Evolutionary conservation across 2,888 invertebrate genomes (phyloP).

Genomic region (Crematogaster levior): DNA sequence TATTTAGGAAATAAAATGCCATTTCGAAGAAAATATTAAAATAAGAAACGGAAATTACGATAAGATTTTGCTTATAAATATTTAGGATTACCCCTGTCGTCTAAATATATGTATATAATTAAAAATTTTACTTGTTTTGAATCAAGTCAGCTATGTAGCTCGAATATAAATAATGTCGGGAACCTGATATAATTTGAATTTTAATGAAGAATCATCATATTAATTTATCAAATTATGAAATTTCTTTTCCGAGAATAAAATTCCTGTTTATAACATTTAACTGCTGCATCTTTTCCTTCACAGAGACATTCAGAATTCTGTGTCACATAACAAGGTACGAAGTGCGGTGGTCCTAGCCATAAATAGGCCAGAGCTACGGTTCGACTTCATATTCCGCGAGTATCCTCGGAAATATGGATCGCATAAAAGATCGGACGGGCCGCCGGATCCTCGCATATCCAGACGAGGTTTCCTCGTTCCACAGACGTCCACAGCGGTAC

Average conservation of each 20-base stretch:
- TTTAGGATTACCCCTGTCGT: neutral
- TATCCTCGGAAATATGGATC: slow-evolving; percentile 70
- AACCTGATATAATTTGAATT: neutral
- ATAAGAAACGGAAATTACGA: neutral
- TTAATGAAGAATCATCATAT: neutral
- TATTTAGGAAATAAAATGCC: neutral
- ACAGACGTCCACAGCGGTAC: slow-evolving; percentile 56
- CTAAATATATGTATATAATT: neutral
- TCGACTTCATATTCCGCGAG: slow-evolving; percentile 67
- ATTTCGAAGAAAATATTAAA: neutral
- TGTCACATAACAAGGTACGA: slow-evolving; percentile 37
- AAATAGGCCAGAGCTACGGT: slow-evolving; percentile 58
- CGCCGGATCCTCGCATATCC: slow-evolving; percentile 60
- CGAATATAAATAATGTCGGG: neutral
- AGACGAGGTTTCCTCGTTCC: slow-evolving; percentile 62
- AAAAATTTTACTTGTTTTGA: neutral
- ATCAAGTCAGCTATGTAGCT: neutral
- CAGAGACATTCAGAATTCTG: slow-evolving; percentile 4
- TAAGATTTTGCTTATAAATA: neutral
- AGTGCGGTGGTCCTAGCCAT: slow-evolving; percentile 36
- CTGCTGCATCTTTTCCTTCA: too few relatives aligned
- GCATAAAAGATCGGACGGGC: slow-evolving; percentile 64
- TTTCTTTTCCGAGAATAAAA: neutral
- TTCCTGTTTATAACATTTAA: neutral
- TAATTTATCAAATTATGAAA: neutral